Base-by-base conservation (phyloP, 2,797 vertebrate species). In the Sylvia borin region DNA sequence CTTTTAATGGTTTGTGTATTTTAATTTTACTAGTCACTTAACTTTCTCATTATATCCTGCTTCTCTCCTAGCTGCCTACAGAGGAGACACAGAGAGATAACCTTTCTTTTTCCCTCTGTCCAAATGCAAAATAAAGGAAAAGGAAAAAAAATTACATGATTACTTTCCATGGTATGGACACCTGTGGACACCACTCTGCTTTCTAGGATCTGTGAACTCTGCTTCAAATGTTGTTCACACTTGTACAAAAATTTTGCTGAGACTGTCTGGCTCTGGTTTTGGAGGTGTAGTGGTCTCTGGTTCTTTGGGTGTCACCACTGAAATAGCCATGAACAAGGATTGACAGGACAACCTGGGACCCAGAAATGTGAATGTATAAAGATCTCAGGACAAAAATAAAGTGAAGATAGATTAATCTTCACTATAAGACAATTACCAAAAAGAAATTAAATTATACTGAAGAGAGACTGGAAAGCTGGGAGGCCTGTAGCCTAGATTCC, bases 1-100 rank as follows among this genome's bases (percentile, higher is more conserved):
- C 15, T 77, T 93, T 90, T 76, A 90, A 76, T 67, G 26, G 13
- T 43, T 76, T 90, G 71, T 93, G 54, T 87, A 36, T 77, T 96
- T 95, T 87, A 93, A 89, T 94, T 94, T 94, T 92, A 74, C 61
- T n/a, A 50, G 57, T 66, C 74, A 64, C 29, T 90, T 86, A 85
- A 43, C 27, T 48, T 86, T 85, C 74, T 93, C 68, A 45, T 79
- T 93, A 79, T 51, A 61, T 58, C 20, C 27, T 86, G 48, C 42
- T 85, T 88, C 54, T 78, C 55, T 66, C 32, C 82, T 47, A 34
- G 29, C 45, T 90, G 53, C 34, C 73, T 90, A 40, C 38, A 64
- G 48, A 38, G 40, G 34, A 88, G 27, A 61, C 42, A 26, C 29
- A 15, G 80, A 91, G 11, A 64, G 22, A 73, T 26, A 95, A 75